Conservation (phyloP, 2,888 invertebrate genomes). For the Lamellibrachia columna region DNA sequence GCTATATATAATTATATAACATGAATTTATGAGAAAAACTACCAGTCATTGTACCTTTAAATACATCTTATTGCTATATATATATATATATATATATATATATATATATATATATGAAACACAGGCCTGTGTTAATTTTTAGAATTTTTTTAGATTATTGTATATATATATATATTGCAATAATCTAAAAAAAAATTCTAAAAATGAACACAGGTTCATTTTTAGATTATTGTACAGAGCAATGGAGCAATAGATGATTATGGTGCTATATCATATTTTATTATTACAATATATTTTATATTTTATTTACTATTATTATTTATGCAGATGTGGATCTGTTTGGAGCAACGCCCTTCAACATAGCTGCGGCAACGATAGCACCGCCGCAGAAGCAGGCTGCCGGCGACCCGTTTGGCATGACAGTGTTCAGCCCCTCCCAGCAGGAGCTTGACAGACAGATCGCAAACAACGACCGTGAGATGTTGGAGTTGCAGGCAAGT, state of each 20-base stretch:
- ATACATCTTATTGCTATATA: neutral
- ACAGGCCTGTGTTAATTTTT: no score
- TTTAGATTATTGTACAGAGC: no score
- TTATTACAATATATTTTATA: no score
- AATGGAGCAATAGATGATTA: no score
- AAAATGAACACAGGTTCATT: no score
- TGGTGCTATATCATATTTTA: no score
- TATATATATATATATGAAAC: no score
- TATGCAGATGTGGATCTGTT: conserved; percentile 33
- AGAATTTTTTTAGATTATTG: no score
- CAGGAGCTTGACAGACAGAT: conserved; percentile 79
- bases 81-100: no score
- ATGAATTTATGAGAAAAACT: neutral
- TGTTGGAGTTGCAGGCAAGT: conserved; percentile 86
- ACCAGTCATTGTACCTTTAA: neutral
- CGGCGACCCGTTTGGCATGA: conserved; percentile 85
- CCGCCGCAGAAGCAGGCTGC: neutral
- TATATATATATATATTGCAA: no score
- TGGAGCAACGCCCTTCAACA: conserved; percentile 35
- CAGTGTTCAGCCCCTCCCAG: conserved; percentile 72
- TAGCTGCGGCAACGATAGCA: neutral
- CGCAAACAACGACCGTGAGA: conserved; percentile 81
- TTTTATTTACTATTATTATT: no score
- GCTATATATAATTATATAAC: neutral
- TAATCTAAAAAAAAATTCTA: no score